Evolutionary conservation across 37 sponge, comb jelly and placozoan genomes (phyloP).

Genomic region (Halisarca cf. caerulea): DNA sequence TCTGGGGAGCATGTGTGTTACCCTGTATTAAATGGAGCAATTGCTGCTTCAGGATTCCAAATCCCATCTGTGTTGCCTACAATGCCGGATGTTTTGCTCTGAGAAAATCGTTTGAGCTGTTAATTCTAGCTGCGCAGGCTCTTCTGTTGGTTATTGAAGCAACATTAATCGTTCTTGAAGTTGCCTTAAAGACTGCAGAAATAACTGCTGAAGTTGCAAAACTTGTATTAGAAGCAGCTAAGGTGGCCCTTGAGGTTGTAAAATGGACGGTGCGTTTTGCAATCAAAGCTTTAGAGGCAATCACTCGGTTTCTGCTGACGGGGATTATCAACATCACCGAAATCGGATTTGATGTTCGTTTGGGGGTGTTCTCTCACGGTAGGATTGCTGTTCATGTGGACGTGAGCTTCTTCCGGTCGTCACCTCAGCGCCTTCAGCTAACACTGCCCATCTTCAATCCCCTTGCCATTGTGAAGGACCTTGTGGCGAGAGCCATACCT

Average conservation of each 20-base stretch:
- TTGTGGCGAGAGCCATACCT: not conserved
- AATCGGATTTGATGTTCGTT: constrained; percentile 14
- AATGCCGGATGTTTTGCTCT: constrained; percentile 21
- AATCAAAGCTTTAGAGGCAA: not conserved
- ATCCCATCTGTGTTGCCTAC: constrained; percentile 12
- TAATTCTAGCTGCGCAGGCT: constrained; percentile 2
- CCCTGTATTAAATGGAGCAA: constrained; percentile 1
- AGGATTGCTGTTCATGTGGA: not conserved
- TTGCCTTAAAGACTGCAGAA: not conserved
- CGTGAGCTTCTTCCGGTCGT: not conserved
- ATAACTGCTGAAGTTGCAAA: not conserved
- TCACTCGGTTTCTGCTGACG: not conserved
- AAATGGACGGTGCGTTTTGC: not conserved
- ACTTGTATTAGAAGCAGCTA: not conserved
- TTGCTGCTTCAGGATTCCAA: constrained; percentile 33
- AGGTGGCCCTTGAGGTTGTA: constrained; percentile 1
- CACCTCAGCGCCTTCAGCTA: not conserved
- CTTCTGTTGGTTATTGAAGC: not conserved
- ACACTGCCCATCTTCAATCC: not conserved
- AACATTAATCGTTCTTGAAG: not conserved
- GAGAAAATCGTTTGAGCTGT: not conserved
- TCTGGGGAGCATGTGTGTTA: constrained; percentile 26
- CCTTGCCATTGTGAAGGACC: not conserved
- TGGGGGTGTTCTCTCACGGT: not conserved
- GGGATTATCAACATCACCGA: constrained; percentile 13